A percentile compares a stretch with the other conserved stretches of the same genome.
These are phyloP conservation scores for Autographa gamma DNA, from an alignment of 2,888 invertebrate genomes.

Conservation along the genomic window DNA sequence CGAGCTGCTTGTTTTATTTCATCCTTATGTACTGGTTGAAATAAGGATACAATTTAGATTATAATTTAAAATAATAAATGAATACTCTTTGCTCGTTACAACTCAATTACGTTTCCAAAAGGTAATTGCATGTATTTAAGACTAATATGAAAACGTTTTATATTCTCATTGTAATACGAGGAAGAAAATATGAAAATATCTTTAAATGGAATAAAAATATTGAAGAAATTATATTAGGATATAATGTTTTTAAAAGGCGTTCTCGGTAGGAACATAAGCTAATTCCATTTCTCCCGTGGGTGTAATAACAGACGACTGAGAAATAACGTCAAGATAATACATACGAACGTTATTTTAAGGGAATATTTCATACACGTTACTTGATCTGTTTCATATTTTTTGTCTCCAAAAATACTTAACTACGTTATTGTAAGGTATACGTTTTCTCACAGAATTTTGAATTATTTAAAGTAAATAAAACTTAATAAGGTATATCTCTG, in stretches of 20 bases:
- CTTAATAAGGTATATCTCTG: no score
- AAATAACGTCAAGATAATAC: not conserved
- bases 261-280: not conserved
- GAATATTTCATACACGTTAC: not conserved
- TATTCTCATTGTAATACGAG: no score
- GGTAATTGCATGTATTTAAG: no score
- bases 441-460: no score
- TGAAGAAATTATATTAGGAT: not conserved
- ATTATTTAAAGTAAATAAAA: no score
- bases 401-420: not conserved
- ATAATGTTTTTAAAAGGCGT: conserved; percentile 3
- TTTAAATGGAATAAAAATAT: not conserved
- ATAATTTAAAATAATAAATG: no score
- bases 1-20: no score
- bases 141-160: no score
- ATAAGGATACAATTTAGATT: no score
- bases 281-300: not conserved
- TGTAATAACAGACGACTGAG: conserved; percentile 4
- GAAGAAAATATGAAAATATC: not conserved
- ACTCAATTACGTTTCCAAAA: no score
- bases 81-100: no score
- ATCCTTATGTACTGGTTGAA: no score
- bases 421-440: not conserved
- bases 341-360: conserved; percentile 2
- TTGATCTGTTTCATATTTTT: not conserved